Evolutionary conservation across 2,888 invertebrate species (phyloP).

Genomic region (Cacoxenus indagator): DNA sequence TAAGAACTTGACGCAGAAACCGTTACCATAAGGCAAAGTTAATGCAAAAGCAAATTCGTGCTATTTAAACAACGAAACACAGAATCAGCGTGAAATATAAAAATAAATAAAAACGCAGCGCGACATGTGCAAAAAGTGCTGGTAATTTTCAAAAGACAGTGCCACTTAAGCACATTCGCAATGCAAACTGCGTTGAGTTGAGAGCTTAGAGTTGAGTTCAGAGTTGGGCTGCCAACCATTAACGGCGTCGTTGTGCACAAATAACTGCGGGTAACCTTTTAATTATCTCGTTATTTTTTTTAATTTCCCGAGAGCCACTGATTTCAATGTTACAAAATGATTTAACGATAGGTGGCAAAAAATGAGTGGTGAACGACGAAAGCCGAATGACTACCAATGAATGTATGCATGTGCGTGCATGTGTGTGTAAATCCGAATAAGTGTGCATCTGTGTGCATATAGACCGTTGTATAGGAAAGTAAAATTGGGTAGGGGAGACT

Average conservation of each 20-base stretch:
- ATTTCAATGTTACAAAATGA: constrained; percentile 42
- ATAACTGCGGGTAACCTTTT: constrained; percentile 65
- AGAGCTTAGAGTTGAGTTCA: neutral
- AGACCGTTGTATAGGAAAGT: neutral
- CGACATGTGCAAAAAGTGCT: neutral
- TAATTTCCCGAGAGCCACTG: constrained; percentile 58
- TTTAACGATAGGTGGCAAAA: neutral
- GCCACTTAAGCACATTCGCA: constrained; percentile 14
- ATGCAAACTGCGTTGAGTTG: neutral
- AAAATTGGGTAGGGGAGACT: neutral
- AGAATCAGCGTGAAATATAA: neutral
- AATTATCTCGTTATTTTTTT: constrained; percentile 65
- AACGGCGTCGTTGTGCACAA: constrained; percentile 29
- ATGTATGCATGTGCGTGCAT: too few species aligned
- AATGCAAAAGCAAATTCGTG: too few species aligned
- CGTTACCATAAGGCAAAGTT: constrained; percentile 12
- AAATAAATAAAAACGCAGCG: neutral
- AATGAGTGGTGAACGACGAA: too few species aligned
- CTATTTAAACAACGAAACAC: neutral
- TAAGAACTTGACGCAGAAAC: too few species aligned
- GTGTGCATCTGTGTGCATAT: too few species aligned
- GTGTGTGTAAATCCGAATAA: too few species aligned
- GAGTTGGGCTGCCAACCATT: neutral
- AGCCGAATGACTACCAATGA: too few species aligned
- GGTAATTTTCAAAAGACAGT: constrained; percentile 14